Percentiles rank a stretch among this genome's conserved stretches.
Conservation (phyloP, 1,140 invertebrate species). For the Drosophila ficusphila region DNA sequence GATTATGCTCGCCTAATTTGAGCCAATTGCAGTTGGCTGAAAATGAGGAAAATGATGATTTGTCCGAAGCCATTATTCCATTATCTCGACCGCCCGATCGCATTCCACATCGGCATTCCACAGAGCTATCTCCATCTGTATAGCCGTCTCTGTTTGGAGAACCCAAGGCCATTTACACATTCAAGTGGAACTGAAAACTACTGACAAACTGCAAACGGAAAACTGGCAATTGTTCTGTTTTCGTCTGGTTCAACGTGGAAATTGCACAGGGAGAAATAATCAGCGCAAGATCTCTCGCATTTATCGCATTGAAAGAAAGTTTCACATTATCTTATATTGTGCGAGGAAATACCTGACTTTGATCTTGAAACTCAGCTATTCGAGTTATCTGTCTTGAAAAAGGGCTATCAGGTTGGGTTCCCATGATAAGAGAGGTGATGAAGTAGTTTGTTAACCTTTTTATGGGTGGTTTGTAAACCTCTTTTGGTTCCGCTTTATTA, state of each 20-base stretch:
- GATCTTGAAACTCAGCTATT: conserved; percentile 13
- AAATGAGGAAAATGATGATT: conserved; percentile 27
- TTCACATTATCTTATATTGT: not conserved
- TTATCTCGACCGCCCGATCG: conserved; percentile 30
- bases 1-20: conserved; percentile 41
- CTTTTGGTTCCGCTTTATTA: not conserved
- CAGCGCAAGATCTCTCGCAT: not conserved
- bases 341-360: conserved; percentile 3
- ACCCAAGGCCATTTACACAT: conserved; percentile 41
- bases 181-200: conserved; percentile 28
- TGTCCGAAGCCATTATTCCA: conserved; percentile 29
- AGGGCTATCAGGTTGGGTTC: not conserved
- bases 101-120: conserved; percentile 34
- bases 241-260: conserved; percentile 12
- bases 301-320: not conserved
- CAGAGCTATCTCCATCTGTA: not conserved
- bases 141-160: conserved; percentile 17
- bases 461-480: not conserved
- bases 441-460: conserved; percentile 1
- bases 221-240: conserved; percentile 28
- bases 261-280: conserved; percentile 6
- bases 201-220: conserved; percentile 14
- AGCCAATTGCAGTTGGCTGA: conserved; percentile 19
- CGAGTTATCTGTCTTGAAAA: not conserved
- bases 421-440: conserved; percentile 14